A percentile compares a stretch with the other conserved stretches of the same genome.
Conservation (phyloP, 2,888 invertebrate genomes). For the Macropis europaea region DNA sequence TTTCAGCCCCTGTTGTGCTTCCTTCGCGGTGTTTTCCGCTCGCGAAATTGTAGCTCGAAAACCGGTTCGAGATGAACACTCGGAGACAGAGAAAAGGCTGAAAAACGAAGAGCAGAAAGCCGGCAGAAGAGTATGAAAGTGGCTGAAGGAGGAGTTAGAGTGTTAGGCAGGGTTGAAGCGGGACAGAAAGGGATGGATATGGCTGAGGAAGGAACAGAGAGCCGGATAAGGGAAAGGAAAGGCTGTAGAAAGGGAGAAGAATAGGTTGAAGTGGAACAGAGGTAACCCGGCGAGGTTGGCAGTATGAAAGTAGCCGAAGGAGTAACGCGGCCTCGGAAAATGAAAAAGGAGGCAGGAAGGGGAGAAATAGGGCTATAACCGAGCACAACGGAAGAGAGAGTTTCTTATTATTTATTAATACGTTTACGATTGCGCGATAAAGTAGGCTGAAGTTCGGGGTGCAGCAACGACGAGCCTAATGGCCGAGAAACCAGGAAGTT, state of each 20-base stretch:
- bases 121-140: no score
- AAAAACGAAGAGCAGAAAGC: no score
- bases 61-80: neutral
- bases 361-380: neutral
- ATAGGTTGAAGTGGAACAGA: no score
- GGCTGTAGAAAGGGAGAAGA: no score
- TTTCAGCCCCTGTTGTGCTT: conserved; percentile 1
- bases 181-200: no score
- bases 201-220: no score
- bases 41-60: no score
- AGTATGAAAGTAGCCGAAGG: neutral
- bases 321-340: neutral
- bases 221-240: no score
- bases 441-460: conserved; percentile 45
- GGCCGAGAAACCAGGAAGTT: conserved; percentile 63
- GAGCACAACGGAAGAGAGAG: neutral
- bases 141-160: no score
- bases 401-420: conserved; percentile 65
- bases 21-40: no score
- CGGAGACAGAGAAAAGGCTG: neutral
- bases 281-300: neutral
- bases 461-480: conserved; percentile 56
- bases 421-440: conserved; percentile 64
- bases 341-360: neutral
- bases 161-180: no score